phyloP scores from a whole-genome alignment of 2,797 vertebrate species.

The Chaetophractus vellerosus region DNA sequence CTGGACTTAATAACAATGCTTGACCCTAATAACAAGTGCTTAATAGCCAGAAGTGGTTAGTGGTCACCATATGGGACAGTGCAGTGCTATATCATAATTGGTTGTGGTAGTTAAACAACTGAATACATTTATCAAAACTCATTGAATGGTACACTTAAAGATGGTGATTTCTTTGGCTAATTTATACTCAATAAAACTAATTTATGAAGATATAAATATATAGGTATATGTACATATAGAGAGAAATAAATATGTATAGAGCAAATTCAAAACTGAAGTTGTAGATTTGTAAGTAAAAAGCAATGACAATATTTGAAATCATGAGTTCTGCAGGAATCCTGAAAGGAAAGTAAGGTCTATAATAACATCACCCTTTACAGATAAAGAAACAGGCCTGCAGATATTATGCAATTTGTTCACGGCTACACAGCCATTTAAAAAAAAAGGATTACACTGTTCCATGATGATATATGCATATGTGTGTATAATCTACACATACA shows the following conservation, averaged over 20 bases:
- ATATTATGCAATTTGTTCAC: neutral
- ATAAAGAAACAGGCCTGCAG: neutral
- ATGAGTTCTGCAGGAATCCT: neutral
- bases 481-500: neutral
- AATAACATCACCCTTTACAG: neutral
- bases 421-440: neutral
- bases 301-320: neutral
- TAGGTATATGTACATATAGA: neutral
- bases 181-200: neutral
- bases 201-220: neutral
- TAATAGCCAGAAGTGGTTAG: neutral
- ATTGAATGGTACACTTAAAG: neutral
- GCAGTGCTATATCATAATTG: neutral
- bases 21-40: neutral
- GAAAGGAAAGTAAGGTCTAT: neutral
- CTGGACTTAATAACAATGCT: too few species aligned
- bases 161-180: neutral
- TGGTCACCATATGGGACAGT: neutral
- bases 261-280: neutral
- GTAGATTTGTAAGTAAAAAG: neutral
- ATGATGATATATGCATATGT: neutral
- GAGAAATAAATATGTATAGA: neutral
- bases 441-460: neutral
- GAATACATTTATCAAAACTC: neutral
- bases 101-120: neutral